Conservation (phyloP, 2,797 vertebrate genomes). For the Platalea minor region DNA sequence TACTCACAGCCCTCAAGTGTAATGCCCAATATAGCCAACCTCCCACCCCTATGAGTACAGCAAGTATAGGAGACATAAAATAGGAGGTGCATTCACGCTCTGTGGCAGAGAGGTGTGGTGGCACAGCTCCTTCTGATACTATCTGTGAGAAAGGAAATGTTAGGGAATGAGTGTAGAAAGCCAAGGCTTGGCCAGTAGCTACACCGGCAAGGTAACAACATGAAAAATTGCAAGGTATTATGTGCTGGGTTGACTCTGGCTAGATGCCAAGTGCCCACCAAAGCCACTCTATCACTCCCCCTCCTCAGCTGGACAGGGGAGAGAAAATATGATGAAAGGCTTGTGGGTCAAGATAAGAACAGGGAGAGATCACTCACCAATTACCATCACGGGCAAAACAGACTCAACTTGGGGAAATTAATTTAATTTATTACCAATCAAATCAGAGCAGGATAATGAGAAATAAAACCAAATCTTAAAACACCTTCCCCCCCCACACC, state of each 20-base stretch:
- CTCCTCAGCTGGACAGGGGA: not conserved
- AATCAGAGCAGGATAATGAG: not conserved
- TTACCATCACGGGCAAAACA: not conserved
- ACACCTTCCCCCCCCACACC: not conserved
- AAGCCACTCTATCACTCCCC: not conserved
- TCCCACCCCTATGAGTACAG: not conserved
- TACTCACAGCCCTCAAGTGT: not conserved
- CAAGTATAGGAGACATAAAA: not conserved
- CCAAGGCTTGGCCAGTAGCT: not conserved
- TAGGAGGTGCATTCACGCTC: not conserved
- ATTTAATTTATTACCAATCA: not conserved
- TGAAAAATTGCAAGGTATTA: not conserved
- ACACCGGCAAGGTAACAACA: not conserved
- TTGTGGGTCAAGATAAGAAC: not conserved
- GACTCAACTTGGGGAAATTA: not conserved
- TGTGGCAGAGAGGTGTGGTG: not conserved
- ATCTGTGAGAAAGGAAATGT: not conserved
- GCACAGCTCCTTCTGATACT: not conserved
- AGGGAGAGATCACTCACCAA: not conserved
- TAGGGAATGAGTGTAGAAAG: not conserved
- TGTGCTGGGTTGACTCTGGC: not conserved
- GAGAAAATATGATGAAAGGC: not conserved
- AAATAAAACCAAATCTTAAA: not conserved
- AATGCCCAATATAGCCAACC: not conserved
- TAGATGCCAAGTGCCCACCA: not conserved